Evolutionary conservation across 2,113 vertebrate genomes (phyloP), one percentile per base, ranked within the genome.

Genomic region (Charadrius vociferus): DNA sequence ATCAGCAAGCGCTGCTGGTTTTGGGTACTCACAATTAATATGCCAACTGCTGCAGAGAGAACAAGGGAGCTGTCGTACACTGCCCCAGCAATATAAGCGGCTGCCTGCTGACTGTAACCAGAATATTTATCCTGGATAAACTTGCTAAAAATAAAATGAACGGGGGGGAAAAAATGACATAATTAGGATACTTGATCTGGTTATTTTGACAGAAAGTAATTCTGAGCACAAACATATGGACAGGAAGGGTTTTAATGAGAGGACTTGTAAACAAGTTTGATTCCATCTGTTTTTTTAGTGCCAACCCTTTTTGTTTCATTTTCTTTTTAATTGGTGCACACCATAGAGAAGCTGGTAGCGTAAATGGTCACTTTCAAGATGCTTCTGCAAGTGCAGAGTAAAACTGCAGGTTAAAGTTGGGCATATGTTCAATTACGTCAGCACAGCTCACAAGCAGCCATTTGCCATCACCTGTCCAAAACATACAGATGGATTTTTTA

Each of bases 91-190:
- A 99, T 95, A 9, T 98, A 98, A 22, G 98, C 70, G 0, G 98
- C 98, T 84, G 98, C 97, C 95, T 98, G 98, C 97, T 99, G 99
- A 77, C 96, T 98, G 97, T 99, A 99, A 62, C 94, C 97, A 7
- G 55, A 83, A 91, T 99, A 99, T 90, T 99, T 99, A 95, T 99
- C 98, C 96, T 99, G 98, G 83, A 99, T 99, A 86, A 99, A 99
- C 87, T 99, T 99, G 97, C 98, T 99, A 96, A 62, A 97, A 93
- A 50, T 84, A 86, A 86, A 94, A 68, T 14, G 2, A 72, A 66
- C 3, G 21, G 68, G 30, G 30, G 50, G 34, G 12, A 7, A 10
- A 59, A 37, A 88, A 58, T 49, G 36, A 74, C 41, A 53, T 61
- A 65, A 72, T 81, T 78, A 79, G 36, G 43, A 49, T 73, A 72